Percentiles rank a stretch among this genome's conserved stretches.
Evolutionary conservation across 2,797 vertebrate species (phyloP).

Genomic region (Enteromius afrohamiltoni): DNA sequence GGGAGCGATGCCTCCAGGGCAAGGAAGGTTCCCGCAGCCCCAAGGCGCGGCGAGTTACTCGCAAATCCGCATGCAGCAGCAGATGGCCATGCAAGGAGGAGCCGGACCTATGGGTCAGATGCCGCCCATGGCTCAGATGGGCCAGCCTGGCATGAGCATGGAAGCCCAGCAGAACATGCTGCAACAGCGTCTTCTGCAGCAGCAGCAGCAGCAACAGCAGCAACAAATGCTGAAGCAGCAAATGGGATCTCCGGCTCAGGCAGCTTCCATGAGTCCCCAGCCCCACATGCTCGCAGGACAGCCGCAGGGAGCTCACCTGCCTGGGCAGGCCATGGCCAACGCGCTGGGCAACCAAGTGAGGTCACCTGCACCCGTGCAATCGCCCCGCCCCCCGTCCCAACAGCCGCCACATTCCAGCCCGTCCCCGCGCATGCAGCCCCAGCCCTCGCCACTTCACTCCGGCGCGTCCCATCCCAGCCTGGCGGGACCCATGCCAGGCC

Average conservation of each 20-base stretch:
- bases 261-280: constrained; percentile 94
- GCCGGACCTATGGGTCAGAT: constrained; percentile 87
- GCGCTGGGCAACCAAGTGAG: constrained; percentile 94
- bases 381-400: constrained; percentile 91
- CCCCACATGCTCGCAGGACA: constrained; percentile 92
- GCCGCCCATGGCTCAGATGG: constrained; percentile 87
- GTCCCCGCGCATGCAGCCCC: constrained; percentile 87
- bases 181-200: constrained; percentile 80
- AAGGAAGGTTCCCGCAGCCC: constrained; percentile 75
- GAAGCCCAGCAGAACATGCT: constrained; percentile 83
- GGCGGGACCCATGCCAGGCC: constrained; percentile 85
- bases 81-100: constrained; percentile 85
- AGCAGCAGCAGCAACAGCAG: constrained; percentile 73
- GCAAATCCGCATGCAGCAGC: constrained; percentile 85
- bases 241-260: constrained; percentile 88
- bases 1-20: constrained; percentile 79
- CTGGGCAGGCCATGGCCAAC: constrained; percentile 83
- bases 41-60: constrained; percentile 79
- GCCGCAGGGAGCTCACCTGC: constrained; percentile 82
- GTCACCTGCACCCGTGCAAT: constrained; percentile 93
- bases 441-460: constrained; percentile 92
- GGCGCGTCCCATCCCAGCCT: constrained; percentile 90
- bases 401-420: constrained; percentile 98
- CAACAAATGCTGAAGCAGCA: constrained; percentile 88
- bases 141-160: constrained; percentile 87